These are phyloP conservation scores for Acanthacorydalis orientalis DNA, from an alignment of 2,888 invertebrate genomes.

Conservation along the genomic window DNA sequence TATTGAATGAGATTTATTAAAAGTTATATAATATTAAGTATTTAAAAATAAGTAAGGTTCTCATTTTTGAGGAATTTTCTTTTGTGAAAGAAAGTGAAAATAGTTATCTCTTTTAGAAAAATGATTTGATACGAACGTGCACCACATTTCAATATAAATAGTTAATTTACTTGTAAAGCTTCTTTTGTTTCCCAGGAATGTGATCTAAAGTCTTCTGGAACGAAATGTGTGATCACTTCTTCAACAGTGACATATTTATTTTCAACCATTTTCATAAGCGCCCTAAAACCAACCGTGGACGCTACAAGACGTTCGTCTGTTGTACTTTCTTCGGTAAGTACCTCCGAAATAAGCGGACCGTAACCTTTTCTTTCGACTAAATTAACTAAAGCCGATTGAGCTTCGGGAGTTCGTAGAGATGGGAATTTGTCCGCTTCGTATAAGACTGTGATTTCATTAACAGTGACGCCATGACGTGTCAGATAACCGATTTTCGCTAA, in stretches of 20 bases:
- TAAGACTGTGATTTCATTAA: slow-evolving; percentile 57
- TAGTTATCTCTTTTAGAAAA: no score
- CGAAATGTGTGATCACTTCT: slow-evolving; percentile 67
- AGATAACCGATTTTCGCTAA: slow-evolving; percentile 68
- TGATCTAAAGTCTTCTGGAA: slow-evolving; percentile 68
- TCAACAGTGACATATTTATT: slow-evolving; percentile 65
- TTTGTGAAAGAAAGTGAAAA: no score
- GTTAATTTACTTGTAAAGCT: slow-evolving; percentile 38
- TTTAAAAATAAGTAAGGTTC: no score
- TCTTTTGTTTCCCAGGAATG: slow-evolving; percentile 65
- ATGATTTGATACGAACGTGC: slow-evolving; percentile 19
- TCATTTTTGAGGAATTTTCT: no score
- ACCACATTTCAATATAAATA: slow-evolving; percentile 1
- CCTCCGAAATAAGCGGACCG: slow-evolving; percentile 63
- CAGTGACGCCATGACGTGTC: slow-evolving; percentile 56
- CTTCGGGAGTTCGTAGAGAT: slow-evolving; percentile 59
- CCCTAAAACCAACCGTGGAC: slow-evolving; percentile 68
- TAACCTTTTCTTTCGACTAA: slow-evolving; percentile 72
- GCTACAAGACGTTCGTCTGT: slow-evolving; percentile 61
- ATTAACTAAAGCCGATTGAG: slow-evolving; percentile 70
- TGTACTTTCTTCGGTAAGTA: slow-evolving; percentile 62
- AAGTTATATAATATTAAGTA: no score
- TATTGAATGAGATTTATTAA: no score
- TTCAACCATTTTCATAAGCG: slow-evolving; percentile 74
- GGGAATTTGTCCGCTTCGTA: slow-evolving; percentile 68